Conservation (phyloP, 1,140 invertebrate species). For the Doryteuthis pealeii region DNA sequence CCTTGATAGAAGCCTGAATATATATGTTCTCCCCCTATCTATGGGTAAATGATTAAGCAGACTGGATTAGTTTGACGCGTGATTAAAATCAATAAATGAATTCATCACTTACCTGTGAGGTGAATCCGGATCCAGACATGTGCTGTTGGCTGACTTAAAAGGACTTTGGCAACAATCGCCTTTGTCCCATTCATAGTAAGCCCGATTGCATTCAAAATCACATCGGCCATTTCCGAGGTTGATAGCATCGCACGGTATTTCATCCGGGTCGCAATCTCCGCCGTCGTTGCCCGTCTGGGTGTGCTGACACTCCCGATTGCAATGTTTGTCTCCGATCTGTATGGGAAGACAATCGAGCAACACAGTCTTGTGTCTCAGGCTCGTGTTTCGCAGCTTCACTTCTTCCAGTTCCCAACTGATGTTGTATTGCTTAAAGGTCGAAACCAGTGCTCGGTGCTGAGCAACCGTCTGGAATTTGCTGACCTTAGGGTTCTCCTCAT, state of each 20-base stretch:
- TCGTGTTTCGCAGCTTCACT: slow-evolving; percentile 33
- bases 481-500: slow-evolving; percentile 33
- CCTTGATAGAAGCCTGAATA: too few species aligned
- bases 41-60: too few species aligned
- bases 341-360: slow-evolving; percentile 39
- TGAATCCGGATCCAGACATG: slow-evolving; percentile 44
- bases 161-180: slow-evolving; percentile 45
- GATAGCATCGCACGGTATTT: slow-evolving; percentile 19
- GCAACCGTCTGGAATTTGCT: slow-evolving; percentile 31
- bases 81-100: too few species aligned
- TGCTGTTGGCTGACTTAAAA: slow-evolving; percentile 19
- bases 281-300: slow-evolving; percentile 37
- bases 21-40: too few species aligned
- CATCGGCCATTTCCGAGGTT: slow-evolving; percentile 42
- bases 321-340: slow-evolving; percentile 38
- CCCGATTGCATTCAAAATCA: slow-evolving; percentile 46
- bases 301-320: slow-evolving; percentile 39
- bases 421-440: slow-evolving; percentile 46
- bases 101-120: slow-evolving; percentile 32
- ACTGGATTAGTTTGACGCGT: too few species aligned
- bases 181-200: slow-evolving; percentile 43
- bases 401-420: slow-evolving; percentile 38
- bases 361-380: slow-evolving; percentile 30
- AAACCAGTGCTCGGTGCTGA: slow-evolving; percentile 38
- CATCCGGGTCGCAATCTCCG: slow-evolving; percentile 42